Base-by-base conservation (phyloP, 2,797 vertebrate species). In the Salarias fasciatus region DNA sequence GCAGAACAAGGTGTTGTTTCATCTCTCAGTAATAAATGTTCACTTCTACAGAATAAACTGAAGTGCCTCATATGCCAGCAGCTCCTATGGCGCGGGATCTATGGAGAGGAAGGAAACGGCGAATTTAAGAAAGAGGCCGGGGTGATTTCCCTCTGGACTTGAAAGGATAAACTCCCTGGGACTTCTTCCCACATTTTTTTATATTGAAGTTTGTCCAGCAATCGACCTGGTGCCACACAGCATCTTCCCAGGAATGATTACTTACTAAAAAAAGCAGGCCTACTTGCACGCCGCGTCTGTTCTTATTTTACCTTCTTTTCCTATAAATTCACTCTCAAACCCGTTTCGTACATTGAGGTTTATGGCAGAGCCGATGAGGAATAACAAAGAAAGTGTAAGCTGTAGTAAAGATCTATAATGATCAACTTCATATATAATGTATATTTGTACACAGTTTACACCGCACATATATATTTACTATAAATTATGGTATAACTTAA, bases 191-290 rank as follows among this genome's bases (percentile, higher is more conserved):
- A 37, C 48, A n/a, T 57, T 67, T 60, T 57, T 62, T 64, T 2
- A 61, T 45, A 61, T 62, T 50, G 36, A 71, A 63, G 70, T 68
- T 79, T 80, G 69, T 63, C 69, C 63, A 44, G 66, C 69, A 56
- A 75, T 84, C 63, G 48, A 80, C 76, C 73, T 53, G 47, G 43
- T 43, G 69, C 52, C 65, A 72, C 57, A 59, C 35, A 53, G 62
- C 65, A 43, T 71, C 67, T 68, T 77, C 45, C 54, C 48, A 75
- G 64, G 81, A 84, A 78, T 75, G 77, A 79, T 82, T 69, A 75
- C 66, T 69, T 75, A 52, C 80, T 72, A 64, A 79, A 77, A 84
- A 79, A 74, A 82, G 63, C 24, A n/a, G 57, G 73, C 63, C 72
- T 58, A 80, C 72, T 77, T 77, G 65, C n/a, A 46, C 38, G 40